Conservation (phyloP, 2,797 vertebrate species). For the Falco biarmicus region DNA sequence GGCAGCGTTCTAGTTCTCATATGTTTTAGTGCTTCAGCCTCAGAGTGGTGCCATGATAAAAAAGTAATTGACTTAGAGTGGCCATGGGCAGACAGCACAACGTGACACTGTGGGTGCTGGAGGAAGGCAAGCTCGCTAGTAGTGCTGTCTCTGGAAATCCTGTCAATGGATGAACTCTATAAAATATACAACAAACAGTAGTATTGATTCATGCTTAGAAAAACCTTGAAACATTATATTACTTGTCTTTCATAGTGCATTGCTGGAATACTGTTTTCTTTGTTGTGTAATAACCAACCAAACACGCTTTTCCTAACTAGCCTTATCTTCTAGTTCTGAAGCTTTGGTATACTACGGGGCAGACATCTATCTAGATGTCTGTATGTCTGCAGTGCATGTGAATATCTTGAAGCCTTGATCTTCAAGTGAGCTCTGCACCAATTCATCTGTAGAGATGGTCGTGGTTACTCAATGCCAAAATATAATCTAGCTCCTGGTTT, state of each 20-base stretch:
- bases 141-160: not conserved
- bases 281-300: not conserved
- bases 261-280: not conserved
- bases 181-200: not conserved
- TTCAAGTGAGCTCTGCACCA: not conserved
- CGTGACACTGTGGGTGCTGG: not conserved
- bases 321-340: not conserved
- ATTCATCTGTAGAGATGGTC: not conserved
- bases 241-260: not conserved
- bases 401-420: not conserved
- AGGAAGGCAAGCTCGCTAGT: not conserved
- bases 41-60: not conserved
- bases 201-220: not conserved
- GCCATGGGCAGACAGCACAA: not conserved
- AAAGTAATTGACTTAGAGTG: not conserved
- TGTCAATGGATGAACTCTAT: not conserved
- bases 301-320: not conserved
- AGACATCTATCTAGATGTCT: not conserved
- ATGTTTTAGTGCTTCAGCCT: not conserved
- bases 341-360: not conserved
- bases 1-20: not conserved
- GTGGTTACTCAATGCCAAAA: not conserved
- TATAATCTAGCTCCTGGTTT: not conserved
- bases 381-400: not conserved
- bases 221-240: not conserved